phyloP scores from a whole-genome alignment of 2,888 invertebrate genomes.

The Cacoxenus indagator region DNA sequence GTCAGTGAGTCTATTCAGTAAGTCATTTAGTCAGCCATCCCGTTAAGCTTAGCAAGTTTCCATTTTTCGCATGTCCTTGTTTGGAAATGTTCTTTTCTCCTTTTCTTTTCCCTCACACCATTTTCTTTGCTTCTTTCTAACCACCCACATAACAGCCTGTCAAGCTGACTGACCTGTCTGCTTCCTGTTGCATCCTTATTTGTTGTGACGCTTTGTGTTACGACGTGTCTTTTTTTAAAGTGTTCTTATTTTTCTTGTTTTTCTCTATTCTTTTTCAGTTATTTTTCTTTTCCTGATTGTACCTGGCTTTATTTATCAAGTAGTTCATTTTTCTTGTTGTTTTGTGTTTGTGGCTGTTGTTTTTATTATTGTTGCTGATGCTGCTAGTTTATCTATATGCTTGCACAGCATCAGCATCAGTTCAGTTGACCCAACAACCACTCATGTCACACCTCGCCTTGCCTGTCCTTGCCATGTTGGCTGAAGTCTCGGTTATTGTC shows the following conservation, averaged over 20 bases:
- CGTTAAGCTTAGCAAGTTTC: not conserved
- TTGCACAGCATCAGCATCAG: not conserved
- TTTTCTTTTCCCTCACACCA: not conserved
- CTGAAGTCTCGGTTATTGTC: not conserved
- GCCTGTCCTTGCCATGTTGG: not conserved
- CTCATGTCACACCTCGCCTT: not conserved
- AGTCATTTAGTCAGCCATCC: not conserved
- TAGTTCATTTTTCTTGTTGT: too few species aligned
- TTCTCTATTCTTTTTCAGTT: not conserved
- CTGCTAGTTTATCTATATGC: not conserved
- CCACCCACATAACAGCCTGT: not conserved
- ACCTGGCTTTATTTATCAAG: not conserved
- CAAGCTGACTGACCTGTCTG: not conserved
- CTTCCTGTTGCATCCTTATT: slow-evolving; percentile 12
- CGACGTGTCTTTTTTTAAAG: not conserved
- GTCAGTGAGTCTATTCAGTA: not conserved
- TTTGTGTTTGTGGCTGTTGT: not conserved
- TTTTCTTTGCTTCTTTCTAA: not conserved
- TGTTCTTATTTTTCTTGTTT: not conserved
- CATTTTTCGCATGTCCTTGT: slow-evolving; percentile 1
- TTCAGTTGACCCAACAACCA: not conserved
- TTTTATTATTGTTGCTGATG: not conserved
- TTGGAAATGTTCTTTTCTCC: not conserved
- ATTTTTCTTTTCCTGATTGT: not conserved
- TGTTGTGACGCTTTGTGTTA: not conserved